These are phyloP conservation scores for Indri indri DNA, from an alignment of 2,113 vertebrate species.

Conservation along the genomic window DNA sequence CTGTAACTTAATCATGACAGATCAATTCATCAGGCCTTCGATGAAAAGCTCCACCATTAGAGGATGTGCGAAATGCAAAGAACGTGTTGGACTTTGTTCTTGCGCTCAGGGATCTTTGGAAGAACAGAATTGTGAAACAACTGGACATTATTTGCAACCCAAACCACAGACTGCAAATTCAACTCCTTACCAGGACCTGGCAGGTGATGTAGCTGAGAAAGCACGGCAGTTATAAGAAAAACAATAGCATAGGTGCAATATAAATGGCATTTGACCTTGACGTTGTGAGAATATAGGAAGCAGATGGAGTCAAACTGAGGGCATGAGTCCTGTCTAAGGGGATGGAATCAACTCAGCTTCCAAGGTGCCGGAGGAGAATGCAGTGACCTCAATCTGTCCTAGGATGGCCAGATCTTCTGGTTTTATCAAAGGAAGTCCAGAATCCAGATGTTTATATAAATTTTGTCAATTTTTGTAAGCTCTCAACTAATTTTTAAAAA, in stretches of 20 bases:
- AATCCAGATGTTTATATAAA: neutral
- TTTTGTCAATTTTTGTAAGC: neutral
- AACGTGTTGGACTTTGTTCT: neutral
- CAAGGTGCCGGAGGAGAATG: neutral
- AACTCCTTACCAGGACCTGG: neutral
- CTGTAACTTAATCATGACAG: neutral
- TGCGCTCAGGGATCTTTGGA: neutral
- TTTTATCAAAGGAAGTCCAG: neutral
- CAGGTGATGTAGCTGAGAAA: neutral
- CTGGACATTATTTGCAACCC: neutral
- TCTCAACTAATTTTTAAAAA: slow-evolving; percentile 1
- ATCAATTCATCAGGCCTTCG: neutral
- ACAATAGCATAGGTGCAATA: neutral
- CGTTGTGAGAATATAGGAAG: neutral
- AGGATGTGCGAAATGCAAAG: neutral
- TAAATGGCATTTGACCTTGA: neutral
- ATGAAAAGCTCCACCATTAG: neutral
- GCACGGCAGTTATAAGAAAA: neutral
- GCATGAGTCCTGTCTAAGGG: neutral
- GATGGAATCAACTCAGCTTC: neutral
- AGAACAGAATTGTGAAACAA: neutral
- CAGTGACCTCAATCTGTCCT: too few relatives aligned
- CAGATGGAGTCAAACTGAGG: neutral
- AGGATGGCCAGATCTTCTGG: neutral
- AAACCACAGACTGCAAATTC: neutral